phyloP scores from a whole-genome alignment of 2,888 invertebrate genomes.

The Lithophane socia region DNA sequence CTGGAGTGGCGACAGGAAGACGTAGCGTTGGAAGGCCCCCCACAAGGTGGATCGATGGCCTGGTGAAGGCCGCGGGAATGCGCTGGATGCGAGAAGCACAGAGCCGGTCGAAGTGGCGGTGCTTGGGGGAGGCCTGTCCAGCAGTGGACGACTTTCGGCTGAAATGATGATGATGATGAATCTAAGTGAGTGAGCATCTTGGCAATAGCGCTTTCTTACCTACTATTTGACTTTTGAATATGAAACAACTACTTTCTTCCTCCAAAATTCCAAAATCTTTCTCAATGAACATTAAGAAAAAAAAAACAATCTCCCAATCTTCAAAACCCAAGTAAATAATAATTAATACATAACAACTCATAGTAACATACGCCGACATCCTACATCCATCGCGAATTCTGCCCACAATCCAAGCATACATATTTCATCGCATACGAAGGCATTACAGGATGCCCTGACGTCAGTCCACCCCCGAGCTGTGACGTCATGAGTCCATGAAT shows the following conservation, averaged over 20 bases:
- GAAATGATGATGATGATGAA: too few species aligned
- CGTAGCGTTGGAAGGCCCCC: too few species aligned
- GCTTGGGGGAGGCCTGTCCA: too few species aligned
- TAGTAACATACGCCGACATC: not conserved
- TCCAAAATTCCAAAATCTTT: not conserved
- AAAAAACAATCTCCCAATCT: not conserved
- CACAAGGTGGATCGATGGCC: too few species aligned
- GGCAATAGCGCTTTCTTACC: not conserved
- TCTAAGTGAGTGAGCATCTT: not conserved
- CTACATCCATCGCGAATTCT: conserved; percentile 30
- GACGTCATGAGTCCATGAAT: conserved; percentile 66
- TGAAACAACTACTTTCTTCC: not conserved
- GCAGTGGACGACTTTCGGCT: too few species aligned
- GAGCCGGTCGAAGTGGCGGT: too few species aligned
- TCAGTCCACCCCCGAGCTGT: conserved; percentile 50
- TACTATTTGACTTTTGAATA: not conserved
- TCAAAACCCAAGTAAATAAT: conserved; percentile 2
- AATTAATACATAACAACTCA: conserved; percentile 3
- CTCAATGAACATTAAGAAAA: too few species aligned
- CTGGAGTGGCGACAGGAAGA: too few species aligned
- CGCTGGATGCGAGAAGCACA: too few species aligned
- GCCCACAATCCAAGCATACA: conserved; percentile 49
- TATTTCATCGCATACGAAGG: conserved; percentile 59
- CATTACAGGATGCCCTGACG: conserved; percentile 61
- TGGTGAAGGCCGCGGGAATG: too few species aligned